Evolutionary conservation across 64 coral and sea anemone genomes (phyloP).

Genomic region (Montipora foliosa): DNA sequence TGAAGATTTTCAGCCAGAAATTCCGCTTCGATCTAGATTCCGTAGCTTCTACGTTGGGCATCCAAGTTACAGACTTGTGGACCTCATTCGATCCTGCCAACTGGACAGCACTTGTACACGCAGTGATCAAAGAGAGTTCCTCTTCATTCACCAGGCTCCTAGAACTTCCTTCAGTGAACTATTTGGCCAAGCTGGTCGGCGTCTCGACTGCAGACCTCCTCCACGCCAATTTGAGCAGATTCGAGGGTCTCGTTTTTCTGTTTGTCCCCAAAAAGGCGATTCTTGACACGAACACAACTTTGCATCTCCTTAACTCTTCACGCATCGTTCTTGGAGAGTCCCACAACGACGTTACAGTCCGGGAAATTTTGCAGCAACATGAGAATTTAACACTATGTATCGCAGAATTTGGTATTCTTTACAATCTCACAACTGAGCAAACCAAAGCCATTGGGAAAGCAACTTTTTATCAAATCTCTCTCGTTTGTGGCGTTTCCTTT

Average conservation of each 20-base stretch:
- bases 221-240: slow-evolving; percentile 24
- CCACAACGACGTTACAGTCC: background rate
- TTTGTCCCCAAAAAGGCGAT: slow-evolving; percentile 44
- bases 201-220: background rate
- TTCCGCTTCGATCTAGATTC: background rate
- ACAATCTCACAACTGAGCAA: slow-evolving; percentile 69
- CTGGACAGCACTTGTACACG: slow-evolving; percentile 57
- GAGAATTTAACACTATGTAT: slow-evolving; percentile 26
- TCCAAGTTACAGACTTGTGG: slow-evolving; percentile 29
- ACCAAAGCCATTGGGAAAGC: slow-evolving; percentile 36
- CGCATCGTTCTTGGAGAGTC: background rate
- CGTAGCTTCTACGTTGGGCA: background rate
- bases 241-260: slow-evolving; percentile 33
- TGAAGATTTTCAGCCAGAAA: slow-evolving; percentile 36
- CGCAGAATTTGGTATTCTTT: slow-evolving; percentile 69
- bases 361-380: background rate
- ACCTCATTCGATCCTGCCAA: slow-evolving; percentile 60
- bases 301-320: slow-evolving; percentile 2
- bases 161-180: slow-evolving; percentile 16
- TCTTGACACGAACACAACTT: slow-evolving; percentile 68
- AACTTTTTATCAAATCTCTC: slow-evolving; percentile 61
- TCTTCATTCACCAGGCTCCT: background rate
- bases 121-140: background rate
- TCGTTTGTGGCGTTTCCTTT: slow-evolving; percentile 48
- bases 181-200: slow-evolving; percentile 42